Conservation (phyloP, 2,797 vertebrate genomes). For the Anomalospiza imberbis region DNA sequence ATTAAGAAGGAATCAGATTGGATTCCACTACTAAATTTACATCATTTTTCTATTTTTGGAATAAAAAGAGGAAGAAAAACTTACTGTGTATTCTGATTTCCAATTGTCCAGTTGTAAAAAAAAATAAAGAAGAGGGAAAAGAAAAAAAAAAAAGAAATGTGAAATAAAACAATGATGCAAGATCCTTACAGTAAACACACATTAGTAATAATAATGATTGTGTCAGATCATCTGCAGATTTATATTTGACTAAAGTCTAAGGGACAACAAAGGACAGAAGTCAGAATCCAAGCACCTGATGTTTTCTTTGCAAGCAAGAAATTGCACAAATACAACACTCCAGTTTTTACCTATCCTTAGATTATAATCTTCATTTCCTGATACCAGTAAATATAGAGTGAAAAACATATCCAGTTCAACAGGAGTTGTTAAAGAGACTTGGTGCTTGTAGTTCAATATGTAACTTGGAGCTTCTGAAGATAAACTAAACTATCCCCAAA, state of each 20-base stretch:
- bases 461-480: background rate
- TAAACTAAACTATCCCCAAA: background rate
- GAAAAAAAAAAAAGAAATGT: slow-evolving; percentile 49
- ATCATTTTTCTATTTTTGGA: background rate
- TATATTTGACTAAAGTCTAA: background rate
- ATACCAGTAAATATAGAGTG: background rate
- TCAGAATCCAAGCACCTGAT: background rate
- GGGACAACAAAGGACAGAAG: background rate
- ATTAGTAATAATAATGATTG: background rate
- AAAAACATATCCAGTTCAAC: background rate
- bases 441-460: background rate
- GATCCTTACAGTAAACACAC: slow-evolving; percentile 11
- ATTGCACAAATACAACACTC: background rate
- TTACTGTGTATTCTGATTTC: slow-evolving; percentile 85
- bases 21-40: background rate
- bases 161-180: slow-evolving; percentile 46
- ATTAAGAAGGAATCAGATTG: background rate
- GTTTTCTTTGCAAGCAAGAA: background rate
- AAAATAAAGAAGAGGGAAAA: background rate
- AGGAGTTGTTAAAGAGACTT: background rate
- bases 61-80: slow-evolving; percentile 66
- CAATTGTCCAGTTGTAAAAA: slow-evolving; percentile 58
- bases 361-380: background rate
- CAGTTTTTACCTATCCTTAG: background rate
- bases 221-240: background rate